Evolutionary conservation across 2,888 invertebrate species (phyloP), one percentile per base, ranked within the genome.

Genomic region (Noctua janthe): DNA sequence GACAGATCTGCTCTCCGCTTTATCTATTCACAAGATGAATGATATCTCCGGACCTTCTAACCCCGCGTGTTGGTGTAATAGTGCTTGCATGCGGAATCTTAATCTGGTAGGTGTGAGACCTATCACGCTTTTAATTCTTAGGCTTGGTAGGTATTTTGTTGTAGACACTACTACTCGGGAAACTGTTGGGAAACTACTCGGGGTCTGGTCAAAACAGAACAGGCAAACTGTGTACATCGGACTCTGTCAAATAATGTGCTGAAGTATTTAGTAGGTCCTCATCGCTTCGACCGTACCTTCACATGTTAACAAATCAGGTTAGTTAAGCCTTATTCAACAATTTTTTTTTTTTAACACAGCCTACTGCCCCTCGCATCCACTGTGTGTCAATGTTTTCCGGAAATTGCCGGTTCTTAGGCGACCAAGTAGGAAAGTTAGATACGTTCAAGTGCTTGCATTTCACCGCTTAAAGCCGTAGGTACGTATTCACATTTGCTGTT

Each of bases 1-100:
- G 56, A 77, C 74, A 67, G 72, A 76, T 76, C 70, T 72, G 54
- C 78, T 78, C 17, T n/a, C 35, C 71, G 71, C 84, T 79, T 84
- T 84, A 66, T 82, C n/a, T 80, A 66, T 71, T 79, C 74, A 69
- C 71, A 39, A 84, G 84, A 85, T 85, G 84, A 85, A 85, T 87
- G 54, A 76, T 87, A 79, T 74, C 72, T 59, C 11, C 47, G 35
- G 69, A 87, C 87, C 80, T 87, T n/a, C 69, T 56, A 51, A 66
- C 73, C 73, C 39, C 56, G 67, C 62, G 59, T 67, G 49, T 56
- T 74, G 71, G 54, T 47, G 71, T 71, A 56, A 81, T 51, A 35
- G 56, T 64, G 72, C 15, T 35, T 51, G 35, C 35, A 54, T 54
- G n/a, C 20, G 35, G 54, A 74, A 86, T 66, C 71, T 74, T 62